Conservation (phyloP, 2,888 invertebrate species). For the Ornithoptera alexandrae region DNA sequence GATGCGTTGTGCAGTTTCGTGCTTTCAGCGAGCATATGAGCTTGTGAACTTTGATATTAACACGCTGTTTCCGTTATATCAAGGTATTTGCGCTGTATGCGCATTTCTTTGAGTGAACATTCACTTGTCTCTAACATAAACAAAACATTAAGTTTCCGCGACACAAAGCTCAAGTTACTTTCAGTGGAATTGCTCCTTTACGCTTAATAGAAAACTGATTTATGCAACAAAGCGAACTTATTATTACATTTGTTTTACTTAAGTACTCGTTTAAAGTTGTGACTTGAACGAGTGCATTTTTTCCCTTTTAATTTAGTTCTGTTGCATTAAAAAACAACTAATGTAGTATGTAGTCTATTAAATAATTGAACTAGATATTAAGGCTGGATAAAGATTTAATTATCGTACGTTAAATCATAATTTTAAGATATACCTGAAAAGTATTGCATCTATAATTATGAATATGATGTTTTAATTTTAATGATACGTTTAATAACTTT, state of each 20-base stretch:
- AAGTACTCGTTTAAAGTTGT: not conserved
- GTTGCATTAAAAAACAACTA: too few species aligned
- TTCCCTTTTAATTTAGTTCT: too few species aligned
- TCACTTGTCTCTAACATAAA: slow-evolving; percentile 16
- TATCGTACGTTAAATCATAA: too few species aligned
- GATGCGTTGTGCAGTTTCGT: slow-evolving; percentile 9
- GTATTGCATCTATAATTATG: too few species aligned
- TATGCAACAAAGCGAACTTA: slow-evolving; percentile 9
- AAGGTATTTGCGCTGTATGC: slow-evolving; percentile 4
- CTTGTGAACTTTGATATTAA: slow-evolving; percentile 33
- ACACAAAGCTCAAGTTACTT: slow-evolving; percentile 11
- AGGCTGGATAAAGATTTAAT: too few species aligned
- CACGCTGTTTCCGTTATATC: slow-evolving; percentile 5
- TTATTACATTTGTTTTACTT: slow-evolving; percentile 13
- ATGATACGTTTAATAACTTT: too few species aligned
- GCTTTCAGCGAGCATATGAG: slow-evolving; percentile 44
- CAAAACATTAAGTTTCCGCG: slow-evolving; percentile 21
- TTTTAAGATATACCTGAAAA: too few species aligned
- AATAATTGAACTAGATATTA: too few species aligned
- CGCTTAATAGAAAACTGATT: slow-evolving; percentile 21
- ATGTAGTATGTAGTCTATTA: too few species aligned
- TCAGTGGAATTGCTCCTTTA: slow-evolving; percentile 3
- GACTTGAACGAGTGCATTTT: not conserved
- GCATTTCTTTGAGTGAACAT: slow-evolving; percentile 15
- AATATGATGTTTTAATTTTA: too few species aligned